Percentiles rank a stretch among this genome's conserved stretches.
Evolutionary conservation across 1,140 invertebrate genomes (phyloP).

Genomic region (Aphelinus atriplicis): DNA sequence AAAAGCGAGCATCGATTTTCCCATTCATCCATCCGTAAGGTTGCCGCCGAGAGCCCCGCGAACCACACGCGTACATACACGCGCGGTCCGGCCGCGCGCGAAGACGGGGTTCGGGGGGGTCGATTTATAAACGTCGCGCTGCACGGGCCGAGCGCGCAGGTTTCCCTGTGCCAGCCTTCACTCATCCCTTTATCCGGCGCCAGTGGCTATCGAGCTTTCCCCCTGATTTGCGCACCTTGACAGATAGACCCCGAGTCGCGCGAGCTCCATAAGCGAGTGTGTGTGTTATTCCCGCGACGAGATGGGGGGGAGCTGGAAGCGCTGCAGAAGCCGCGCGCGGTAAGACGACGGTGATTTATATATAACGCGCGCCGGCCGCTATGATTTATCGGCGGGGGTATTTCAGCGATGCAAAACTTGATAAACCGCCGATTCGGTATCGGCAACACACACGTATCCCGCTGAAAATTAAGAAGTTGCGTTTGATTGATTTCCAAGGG

Average conservation of each 20-base stretch:
- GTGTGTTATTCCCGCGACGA: too few species aligned
- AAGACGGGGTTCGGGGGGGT: not conserved
- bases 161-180: conserved; percentile 9
- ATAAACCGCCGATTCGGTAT: conserved; percentile 32
- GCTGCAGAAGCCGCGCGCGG: too few species aligned
- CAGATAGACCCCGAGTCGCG: not conserved
- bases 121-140: conserved; percentile 30
- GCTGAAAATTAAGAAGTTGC: conserved; percentile 38
- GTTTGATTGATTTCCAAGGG: conserved; percentile 33
- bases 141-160: not conserved
- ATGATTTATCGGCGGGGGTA: conserved; percentile 35
- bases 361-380: conserved; percentile 10
- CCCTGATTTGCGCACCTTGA: conserved; percentile 8
- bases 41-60: not conserved
- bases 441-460: conserved; percentile 1
- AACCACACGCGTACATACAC: not conserved
- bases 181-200: not conserved
- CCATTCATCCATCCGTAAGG: conserved; percentile 26
- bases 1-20: conserved; percentile 28
- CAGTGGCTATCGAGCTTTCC: not conserved
- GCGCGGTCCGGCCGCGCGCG: not conserved
- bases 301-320: too few species aligned
- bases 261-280: too few species aligned
- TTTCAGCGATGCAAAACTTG: conserved; percentile 36
- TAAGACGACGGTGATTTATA: conserved; percentile 35